Base-by-base conservation (phyloP, 2,797 vertebrate species). In the Harpagifer antarcticus region DNA sequence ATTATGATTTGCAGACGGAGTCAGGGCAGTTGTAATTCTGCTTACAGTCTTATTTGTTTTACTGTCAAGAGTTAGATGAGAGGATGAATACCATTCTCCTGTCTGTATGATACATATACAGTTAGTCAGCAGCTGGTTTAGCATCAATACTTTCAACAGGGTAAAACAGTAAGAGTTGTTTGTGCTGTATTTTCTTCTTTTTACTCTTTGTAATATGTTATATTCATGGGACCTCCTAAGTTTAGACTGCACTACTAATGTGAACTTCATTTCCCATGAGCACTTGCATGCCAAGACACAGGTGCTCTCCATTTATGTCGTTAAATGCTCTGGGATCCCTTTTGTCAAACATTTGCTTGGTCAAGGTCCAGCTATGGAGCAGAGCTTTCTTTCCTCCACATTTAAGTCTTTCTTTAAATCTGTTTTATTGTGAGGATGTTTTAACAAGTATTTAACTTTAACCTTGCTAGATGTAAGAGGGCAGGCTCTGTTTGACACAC, bases 181-280 rank as follows among this genome's bases (percentile, higher is more conserved):
- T 19, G 11, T 56, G 27, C 4, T 27, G 4, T 27, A 5, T 27
- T 27, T 27, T 1, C 27, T n/a, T 45, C 1, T 52, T 13, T 31
- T 43, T 48, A 4, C 27, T 42, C 8, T 10, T 27, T 47, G 11
- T 33, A 16, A 42, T 47, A 17, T 19, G 12, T 54, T 67, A 3
- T 17, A 19, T 13, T 8, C 47, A 17, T 31, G 14, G 15, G 20
- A 17, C 9, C 33, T 48, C 20, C 0, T 43, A 10, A 53, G 69
- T 5, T 63, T 31, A 6, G 11, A 56, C 43, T 33, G 16, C 43
- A 23, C 40, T 53, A 27, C 27, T 19, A 12, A 15, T 23, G 1
- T 11, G 27, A 76, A 76, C 78, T 68, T 0, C 79, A 67, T 55
- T 74, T 67, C 69, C 76, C 54, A 76, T 56, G 72, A 37, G 52